Percentiles rank a stretch among this genome's conserved stretches.
These are phyloP conservation scores for Leptinotarsa lineolata DNA, from an alignment of 1,140 invertebrate genomes.

Conservation along the genomic window DNA sequence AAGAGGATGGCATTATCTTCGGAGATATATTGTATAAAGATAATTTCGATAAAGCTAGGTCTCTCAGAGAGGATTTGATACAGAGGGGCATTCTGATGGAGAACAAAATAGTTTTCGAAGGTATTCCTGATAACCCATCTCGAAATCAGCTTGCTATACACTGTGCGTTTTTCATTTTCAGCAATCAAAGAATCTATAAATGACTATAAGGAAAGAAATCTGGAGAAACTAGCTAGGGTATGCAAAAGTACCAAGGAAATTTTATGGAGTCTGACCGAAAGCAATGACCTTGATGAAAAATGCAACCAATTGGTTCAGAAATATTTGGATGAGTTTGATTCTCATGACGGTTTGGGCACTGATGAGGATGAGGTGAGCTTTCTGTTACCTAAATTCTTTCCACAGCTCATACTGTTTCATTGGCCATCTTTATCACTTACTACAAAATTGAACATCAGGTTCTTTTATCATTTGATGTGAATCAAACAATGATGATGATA, in stretches of 20 bases:
- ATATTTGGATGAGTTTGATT: conserved; percentile 31
- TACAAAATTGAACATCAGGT: no score
- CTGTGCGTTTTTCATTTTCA: conserved; percentile 20
- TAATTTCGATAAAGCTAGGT: conserved; percentile 20
- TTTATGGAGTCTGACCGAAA: neutral
- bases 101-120: conserved; percentile 33
- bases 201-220: conserved; percentile 32
- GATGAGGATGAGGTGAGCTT: conserved; percentile 9
- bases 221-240: conserved; percentile 18
- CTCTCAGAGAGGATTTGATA: conserved; percentile 31
- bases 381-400: neutral
- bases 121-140: conserved; percentile 5
- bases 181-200: conserved; percentile 25
- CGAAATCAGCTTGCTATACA: no score
- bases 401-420: no score
- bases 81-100: conserved; percentile 29
- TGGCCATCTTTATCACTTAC: no score
- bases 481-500: no score
- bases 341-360: neutral
- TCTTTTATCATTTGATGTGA: no score
- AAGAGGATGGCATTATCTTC: conserved; percentile 32
- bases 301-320: conserved; percentile 10
- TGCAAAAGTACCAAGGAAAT: conserved; percentile 14
- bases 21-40: conserved; percentile 37
- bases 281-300: neutral